Evolutionary conservation across 1,140 invertebrate species (phyloP).

Genomic region (Berghia stephanieae): DNA sequence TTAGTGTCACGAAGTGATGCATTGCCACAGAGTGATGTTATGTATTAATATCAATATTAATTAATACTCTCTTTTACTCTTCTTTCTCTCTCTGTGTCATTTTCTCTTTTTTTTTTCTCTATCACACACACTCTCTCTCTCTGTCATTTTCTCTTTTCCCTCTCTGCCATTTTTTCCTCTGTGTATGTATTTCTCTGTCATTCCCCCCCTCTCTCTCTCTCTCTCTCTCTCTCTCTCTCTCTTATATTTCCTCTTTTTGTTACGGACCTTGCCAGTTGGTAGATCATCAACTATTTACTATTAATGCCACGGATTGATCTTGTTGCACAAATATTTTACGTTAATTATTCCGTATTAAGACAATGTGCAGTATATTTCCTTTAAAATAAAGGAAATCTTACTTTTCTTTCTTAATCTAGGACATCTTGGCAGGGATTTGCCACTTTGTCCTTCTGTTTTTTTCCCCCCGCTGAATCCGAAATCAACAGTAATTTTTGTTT

Average conservation of each 20-base stretch:
- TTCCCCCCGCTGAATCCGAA: too few relatives aligned
- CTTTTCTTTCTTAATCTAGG: background rate
- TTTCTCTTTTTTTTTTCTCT: background rate
- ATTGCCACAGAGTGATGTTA: too few relatives aligned
- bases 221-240: background rate
- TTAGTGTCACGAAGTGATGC: background rate
- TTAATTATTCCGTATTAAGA: too few relatives aligned
- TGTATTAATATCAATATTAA: background rate
- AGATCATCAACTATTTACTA: background rate
- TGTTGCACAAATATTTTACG: background rate
- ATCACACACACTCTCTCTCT: background rate
- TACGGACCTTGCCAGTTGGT: background rate
- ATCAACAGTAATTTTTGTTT: too few relatives aligned
- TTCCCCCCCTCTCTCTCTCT: background rate
- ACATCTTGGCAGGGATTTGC: too few relatives aligned
- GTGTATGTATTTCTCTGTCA: background rate
- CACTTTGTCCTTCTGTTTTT: too few relatives aligned
- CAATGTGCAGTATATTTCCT: too few relatives aligned
- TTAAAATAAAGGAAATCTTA: too few relatives aligned
- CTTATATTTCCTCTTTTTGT: conserved; percentile 3
- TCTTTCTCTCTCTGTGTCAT: background rate
- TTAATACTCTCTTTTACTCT: background rate
- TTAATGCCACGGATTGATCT: background rate
- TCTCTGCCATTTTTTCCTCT: background rate
- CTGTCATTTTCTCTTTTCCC: background rate